Base-by-base conservation (phyloP, 2,797 vertebrate species). In the Silurus lanzhouensis region DNA sequence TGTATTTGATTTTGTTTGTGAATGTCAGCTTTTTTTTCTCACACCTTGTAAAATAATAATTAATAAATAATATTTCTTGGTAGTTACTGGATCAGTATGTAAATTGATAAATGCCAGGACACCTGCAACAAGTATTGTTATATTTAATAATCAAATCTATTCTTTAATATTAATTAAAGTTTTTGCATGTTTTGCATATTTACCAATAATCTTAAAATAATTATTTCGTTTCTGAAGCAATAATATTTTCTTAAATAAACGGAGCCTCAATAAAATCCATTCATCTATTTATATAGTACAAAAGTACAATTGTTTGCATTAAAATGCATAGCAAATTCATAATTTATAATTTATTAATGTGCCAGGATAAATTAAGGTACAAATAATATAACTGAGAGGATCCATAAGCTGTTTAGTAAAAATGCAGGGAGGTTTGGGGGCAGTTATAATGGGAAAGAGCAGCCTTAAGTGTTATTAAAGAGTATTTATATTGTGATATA, bases 371-470 rank as follows among this genome's bases (percentile, higher is more conserved):
- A 38, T 27, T 63, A 22, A n/a, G 7, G n/a, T 15, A 58, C 0
- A 0, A 25, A 57, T 19, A 19, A 31, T 27, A 58, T 57, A 46
- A 63, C 76, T 79, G 75, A 46, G 60, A 63, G 6, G 20, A 79
- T 63, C 60, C 60, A 79, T n/a, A 64, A 79, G 60, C 60, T 79
- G 77, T 15, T 78, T 38, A n/a, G 60, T 63, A 20, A 31, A 76
- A 58, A 38, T 17, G 5, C n/a, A 68, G 25, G 6, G 27, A 58
- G 67, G 55, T 44, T 82, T 38, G 55, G 57, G 77, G 77, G 31
- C 60, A 79, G 60, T 79, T 64, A 79, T 79, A 79, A 79, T 64
- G 38, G 60, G 77, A 80, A 80, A 46, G 22, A 64, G 76, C 61
- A 63, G 76, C 57, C 58, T 79, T 63, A 79, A 79, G 38, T 8